These are phyloP conservation scores for Anser cygnoides DNA, from an alignment of 2,113 vertebrate species.

Conservation along the genomic window DNA sequence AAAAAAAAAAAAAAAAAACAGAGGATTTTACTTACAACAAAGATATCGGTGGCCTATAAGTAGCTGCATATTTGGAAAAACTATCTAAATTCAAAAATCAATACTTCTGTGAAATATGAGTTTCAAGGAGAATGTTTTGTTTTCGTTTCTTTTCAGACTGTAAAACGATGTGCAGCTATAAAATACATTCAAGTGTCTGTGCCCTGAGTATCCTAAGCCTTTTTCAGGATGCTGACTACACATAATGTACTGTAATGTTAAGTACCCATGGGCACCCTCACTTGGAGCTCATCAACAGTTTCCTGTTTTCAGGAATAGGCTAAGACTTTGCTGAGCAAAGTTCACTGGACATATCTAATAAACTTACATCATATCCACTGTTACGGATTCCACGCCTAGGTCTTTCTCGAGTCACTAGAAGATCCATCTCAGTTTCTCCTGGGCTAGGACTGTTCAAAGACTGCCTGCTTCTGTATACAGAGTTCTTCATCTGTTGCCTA, in stretches of 20 bases:
- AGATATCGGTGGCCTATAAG: neutral
- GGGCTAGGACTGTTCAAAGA: constrained; percentile 97
- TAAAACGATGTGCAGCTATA: neutral
- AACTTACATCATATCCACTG: constrained; percentile 96
- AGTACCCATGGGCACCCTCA: neutral
- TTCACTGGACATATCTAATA: neutral
- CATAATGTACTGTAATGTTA: neutral
- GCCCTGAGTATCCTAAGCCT: neutral
- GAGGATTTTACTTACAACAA: neutral
- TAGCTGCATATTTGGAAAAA: neutral
- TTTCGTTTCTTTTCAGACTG: neutral
- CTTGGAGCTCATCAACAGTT: neutral
- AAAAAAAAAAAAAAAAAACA: neutral
- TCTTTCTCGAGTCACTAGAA: constrained; percentile 94
- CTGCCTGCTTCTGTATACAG: constrained; percentile 92
- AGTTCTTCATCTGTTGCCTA: constrained; percentile 90
- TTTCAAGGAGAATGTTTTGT: neutral
- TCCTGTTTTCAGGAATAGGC: neutral
- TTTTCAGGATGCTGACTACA: neutral
- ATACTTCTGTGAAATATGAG: neutral
- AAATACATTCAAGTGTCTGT: neutral
- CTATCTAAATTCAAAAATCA: neutral
- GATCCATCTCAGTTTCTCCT: constrained; percentile 98
- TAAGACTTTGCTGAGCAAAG: neutral
- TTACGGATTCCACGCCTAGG: constrained; percentile 94